phyloP scores from a whole-genome alignment of 2,113 vertebrate genomes.

The Saccopteryx leptura region DNA sequence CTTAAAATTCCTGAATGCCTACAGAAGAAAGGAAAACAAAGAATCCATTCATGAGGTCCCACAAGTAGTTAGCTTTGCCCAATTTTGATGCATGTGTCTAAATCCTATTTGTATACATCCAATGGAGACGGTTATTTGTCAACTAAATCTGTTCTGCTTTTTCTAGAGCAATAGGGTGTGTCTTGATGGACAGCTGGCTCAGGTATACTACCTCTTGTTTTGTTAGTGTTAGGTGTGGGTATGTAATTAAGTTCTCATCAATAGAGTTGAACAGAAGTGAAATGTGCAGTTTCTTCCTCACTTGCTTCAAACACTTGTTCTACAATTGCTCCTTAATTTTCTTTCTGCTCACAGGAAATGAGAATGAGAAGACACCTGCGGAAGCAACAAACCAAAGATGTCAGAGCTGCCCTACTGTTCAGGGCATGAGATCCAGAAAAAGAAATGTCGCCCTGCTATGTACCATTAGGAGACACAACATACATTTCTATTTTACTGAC shows the following conservation, averaged over 20 bases:
- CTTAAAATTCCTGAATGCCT: neutral
- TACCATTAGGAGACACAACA: neutral
- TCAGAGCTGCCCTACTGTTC: neutral
- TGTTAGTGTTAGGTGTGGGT: neutral
- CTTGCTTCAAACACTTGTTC: neutral
- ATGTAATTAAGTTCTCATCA: neutral
- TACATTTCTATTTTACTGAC: neutral
- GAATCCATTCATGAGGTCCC: neutral
- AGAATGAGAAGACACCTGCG: neutral
- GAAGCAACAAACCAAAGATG: neutral
- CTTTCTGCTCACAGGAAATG: neutral
- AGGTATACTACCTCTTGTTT: rapidly evolving
- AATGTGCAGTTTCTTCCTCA: neutral
- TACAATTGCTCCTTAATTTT: neutral
- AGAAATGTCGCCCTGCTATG: neutral
- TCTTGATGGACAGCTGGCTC: neutral
- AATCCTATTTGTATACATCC: neutral
- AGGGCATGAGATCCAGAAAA: neutral
- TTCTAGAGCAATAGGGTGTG: neutral
- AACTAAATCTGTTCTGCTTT: neutral
- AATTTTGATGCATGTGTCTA: neutral
- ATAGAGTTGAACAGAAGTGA: neutral
- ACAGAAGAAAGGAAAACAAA: neutral
- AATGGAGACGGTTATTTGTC: neutral
- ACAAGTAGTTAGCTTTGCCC: neutral